A percentile compares a stretch with the other conserved stretches of the same genome.
These are phyloP conservation scores for Ferrisia virgata DNA, from an alignment of 2,888 invertebrate species.

Conservation along the genomic window DNA sequence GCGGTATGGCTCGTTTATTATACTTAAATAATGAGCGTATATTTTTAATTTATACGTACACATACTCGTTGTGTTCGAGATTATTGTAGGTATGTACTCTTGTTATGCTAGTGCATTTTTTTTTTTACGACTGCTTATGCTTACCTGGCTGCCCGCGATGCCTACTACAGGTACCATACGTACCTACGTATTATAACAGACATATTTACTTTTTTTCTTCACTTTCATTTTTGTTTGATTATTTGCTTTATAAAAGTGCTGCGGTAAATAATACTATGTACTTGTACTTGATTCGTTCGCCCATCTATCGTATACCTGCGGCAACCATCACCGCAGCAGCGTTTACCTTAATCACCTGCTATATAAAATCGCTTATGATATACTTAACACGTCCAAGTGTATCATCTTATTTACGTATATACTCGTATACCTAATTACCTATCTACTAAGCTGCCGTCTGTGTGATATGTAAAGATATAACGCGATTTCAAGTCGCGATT, in stretches of 20 bases:
- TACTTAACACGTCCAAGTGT: too few relatives aligned
- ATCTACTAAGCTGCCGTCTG: too few relatives aligned
- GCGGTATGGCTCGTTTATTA: background rate
- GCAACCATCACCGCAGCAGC: background rate
- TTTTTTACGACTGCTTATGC: background rate
- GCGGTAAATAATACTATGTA: conserved; percentile 27
- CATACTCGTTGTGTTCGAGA: background rate
- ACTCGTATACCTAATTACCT: background rate
- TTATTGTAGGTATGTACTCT: too few relatives aligned
- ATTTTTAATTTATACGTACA: conserved; percentile 6
- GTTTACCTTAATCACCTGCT: background rate
- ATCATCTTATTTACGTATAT: too few relatives aligned
- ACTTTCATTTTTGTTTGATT: conserved; percentile 23
- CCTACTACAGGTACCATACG: too few relatives aligned
- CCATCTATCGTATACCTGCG: background rate
- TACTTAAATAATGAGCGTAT: conserved; percentile 13
- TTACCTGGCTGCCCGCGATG: background rate
- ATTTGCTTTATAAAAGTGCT: conserved; percentile 28
- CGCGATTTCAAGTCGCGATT: background rate
- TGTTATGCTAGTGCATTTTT: background rate
- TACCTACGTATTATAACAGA: background rate
- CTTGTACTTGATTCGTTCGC: background rate
- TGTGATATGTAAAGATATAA: too few relatives aligned
- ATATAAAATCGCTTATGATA: background rate
- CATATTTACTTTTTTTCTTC: conserved; percentile 28